phyloP scores from a whole-genome alignment of 2,888 invertebrate species.

The Diadegma fenestrale region DNA sequence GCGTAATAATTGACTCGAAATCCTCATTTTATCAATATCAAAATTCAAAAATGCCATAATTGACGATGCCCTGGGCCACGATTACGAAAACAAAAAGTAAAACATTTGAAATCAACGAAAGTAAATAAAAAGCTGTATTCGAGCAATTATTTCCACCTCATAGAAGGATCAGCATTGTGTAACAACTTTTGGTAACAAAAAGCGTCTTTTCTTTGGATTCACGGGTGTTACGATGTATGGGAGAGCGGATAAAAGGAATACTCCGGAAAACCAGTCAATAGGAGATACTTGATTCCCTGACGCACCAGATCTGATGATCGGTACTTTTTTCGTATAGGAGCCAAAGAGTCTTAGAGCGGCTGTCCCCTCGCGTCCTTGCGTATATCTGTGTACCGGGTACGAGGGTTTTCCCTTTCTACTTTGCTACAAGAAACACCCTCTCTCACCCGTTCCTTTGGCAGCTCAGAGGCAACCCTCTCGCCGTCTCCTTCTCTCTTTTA shows the following conservation, averaged over 20 bases:
- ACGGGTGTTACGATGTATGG: conserved; percentile 19
- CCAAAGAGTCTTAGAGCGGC: conserved; percentile 24
- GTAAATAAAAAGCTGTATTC: neutral
- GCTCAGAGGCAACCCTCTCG: conserved; percentile 42
- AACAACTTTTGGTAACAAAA: neutral
- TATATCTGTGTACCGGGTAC: conserved; percentile 17
- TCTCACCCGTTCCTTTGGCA: conserved; percentile 18
- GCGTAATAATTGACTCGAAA: neutral
- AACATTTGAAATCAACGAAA: neutral
- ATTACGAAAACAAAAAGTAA: neutral
- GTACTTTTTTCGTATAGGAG: conserved; percentile 70
- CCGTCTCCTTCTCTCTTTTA: neutral
- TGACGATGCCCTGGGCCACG: no score
- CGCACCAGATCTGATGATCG: conserved; percentile 78
- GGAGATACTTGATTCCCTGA: conserved; percentile 81
- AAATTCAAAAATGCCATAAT: neutral
- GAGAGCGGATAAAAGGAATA: conserved; percentile 37
- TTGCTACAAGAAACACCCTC: conserved; percentile 39
- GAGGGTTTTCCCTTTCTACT: conserved; percentile 34
- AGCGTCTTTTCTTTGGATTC: conserved; percentile 47
- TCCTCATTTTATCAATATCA: no score
- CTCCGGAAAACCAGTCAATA: conserved; percentile 73
- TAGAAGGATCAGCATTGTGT: conserved; percentile 3
- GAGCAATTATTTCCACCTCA: conserved; percentile 11
- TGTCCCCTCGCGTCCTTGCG: conserved; percentile 26